Conservation (phyloP, 2,113 vertebrate genomes). For the Malurus melanocephalus region DNA sequence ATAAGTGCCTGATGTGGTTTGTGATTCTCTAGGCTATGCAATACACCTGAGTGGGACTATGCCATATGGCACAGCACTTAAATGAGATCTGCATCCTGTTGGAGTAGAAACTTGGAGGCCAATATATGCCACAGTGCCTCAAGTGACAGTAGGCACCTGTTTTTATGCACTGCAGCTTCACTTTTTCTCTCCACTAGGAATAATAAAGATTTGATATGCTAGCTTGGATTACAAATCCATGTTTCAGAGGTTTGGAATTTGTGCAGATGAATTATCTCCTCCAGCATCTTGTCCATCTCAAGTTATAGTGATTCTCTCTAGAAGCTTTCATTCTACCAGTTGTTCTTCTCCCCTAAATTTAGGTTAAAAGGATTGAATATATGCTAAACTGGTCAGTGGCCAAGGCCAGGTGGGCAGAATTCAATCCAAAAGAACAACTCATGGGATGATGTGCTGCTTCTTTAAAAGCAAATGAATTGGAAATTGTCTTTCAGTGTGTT, state of each 20-base stretch:
- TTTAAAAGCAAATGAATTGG: not conserved
- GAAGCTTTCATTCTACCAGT: not conserved
- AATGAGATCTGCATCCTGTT: not conserved
- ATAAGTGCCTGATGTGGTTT: not conserved
- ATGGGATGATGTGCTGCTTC: not conserved
- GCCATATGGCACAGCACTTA: not conserved
- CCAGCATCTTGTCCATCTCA: not conserved
- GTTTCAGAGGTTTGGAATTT: not conserved
- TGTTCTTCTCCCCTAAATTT: not conserved
- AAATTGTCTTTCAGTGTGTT: not conserved
- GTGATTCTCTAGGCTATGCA: too few relatives aligned
- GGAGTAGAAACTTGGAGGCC: not conserved
- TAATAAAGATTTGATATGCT: not conserved
- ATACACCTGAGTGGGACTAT: not conserved
- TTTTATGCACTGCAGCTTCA: not conserved
- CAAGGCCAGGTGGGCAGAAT: not conserved
- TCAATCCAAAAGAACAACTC: not conserved
- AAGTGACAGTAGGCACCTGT: not conserved
- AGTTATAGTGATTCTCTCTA: not conserved
- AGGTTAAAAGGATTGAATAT: not conserved
- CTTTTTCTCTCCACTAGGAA: not conserved
- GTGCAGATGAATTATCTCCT: not conserved
- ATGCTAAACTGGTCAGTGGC: not conserved
- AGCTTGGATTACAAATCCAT: accelerated
- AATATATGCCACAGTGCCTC: not conserved